A percentile compares a stretch with the other conserved stretches of the same genome.
Evolutionary conservation across 2,113 vertebrate genomes (phyloP).

Genomic region (Macroglossus sobrinus): DNA sequence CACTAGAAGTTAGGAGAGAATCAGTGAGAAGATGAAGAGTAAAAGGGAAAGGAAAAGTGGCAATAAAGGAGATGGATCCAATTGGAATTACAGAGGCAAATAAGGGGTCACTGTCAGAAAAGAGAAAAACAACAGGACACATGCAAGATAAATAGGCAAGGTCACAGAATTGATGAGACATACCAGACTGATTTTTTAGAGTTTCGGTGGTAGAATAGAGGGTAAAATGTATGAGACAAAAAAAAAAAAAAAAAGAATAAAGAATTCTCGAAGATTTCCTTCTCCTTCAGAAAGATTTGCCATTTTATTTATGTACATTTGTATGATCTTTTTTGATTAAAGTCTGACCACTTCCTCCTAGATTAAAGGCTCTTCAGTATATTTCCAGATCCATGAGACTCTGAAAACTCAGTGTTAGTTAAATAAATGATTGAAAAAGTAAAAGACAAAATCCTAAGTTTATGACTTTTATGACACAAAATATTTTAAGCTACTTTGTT

Average conservation of each 20-base stretch:
- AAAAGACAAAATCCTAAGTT: background rate
- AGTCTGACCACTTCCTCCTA: background rate
- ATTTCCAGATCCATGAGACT: background rate
- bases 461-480: background rate
- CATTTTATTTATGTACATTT: background rate
- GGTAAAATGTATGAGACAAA: background rate
- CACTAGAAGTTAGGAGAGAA: background rate
- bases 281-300: background rate
- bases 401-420: background rate
- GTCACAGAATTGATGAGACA: background rate
- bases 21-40: background rate
- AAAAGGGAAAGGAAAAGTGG: background rate
- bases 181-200: background rate
- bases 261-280: background rate
- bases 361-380: background rate
- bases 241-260: background rate
- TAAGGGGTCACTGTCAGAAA: background rate
- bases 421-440: background rate
- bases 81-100: background rate
- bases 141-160: background rate
- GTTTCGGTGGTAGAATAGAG: background rate
- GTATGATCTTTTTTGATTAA: background rate
- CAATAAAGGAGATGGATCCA: background rate
- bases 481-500: background rate
- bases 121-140: background rate